These are phyloP conservation scores for Chinchilla lanigera DNA, from an alignment of 2,113 vertebrate species.

Conservation along the genomic window DNA sequence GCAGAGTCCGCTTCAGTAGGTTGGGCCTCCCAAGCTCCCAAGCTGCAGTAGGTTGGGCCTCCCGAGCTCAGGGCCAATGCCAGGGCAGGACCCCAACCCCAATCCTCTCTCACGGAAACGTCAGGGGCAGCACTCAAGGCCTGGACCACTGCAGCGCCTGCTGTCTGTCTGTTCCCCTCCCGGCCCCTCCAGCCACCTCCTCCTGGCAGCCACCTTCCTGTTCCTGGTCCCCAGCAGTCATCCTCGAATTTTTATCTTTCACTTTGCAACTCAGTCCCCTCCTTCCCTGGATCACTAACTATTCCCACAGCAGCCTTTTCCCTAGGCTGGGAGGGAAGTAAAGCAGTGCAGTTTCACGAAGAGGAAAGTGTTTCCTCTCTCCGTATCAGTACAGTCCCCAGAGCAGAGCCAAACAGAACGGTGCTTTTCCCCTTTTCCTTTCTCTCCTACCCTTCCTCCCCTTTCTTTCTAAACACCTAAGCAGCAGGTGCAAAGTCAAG, in stretches of 20 bases:
- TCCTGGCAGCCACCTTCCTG: not conserved
- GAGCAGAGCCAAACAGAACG: not conserved
- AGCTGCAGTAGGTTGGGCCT: slow-evolving; percentile 6
- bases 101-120: not conserved
- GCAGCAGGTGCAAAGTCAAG: not conserved
- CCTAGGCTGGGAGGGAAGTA: not conserved
- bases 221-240: not conserved
- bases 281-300: not conserved
- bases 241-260: not conserved
- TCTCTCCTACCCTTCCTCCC: not conserved
- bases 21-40: slow-evolving; percentile 36
- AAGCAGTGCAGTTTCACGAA: not conserved
- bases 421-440: accelerated
- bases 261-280: not conserved
- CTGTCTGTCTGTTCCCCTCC: not conserved
- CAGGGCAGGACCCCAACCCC: accelerated
- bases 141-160: not conserved
- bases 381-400: accelerated
- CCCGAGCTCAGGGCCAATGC: not conserved
- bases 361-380: not conserved
- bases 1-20: slow-evolving; percentile 66
- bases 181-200: not conserved
- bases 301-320: not conserved
- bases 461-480: not conserved
- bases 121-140: not conserved